A percentile compares a stretch with the other conserved stretches of the same genome.
phyloP scores from a whole-genome alignment of 2,888 invertebrate species.

The Pollenia labialis region DNA sequence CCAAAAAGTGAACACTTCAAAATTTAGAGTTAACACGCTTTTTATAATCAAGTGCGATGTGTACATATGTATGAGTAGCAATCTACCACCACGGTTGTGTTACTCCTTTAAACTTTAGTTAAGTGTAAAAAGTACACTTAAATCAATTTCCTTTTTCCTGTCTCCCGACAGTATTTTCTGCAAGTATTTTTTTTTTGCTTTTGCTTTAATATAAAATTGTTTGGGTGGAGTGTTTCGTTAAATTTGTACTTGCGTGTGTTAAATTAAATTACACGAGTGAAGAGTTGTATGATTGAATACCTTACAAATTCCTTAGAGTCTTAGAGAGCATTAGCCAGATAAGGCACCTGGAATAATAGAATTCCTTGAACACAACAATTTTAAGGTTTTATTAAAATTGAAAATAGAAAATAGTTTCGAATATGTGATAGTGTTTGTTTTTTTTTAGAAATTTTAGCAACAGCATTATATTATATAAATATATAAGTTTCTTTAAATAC shows the following conservation, averaged over 20 bases:
- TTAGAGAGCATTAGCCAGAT: not conserved
- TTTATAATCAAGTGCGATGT: not conserved
- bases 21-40: too few relatives aligned
- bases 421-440: not conserved
- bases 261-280: not conserved
- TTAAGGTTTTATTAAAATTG: not conserved
- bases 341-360: not conserved
- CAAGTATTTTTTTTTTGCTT: not conserved
- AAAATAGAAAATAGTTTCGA: not conserved
- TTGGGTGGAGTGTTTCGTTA: too few relatives aligned
- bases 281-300: not conserved
- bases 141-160: slow-evolving; percentile 60
- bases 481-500: too few relatives aligned
- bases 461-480: too few relatives aligned
- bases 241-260: too few relatives aligned
- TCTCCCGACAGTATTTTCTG: not conserved
- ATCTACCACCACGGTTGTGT: not conserved
- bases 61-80: not conserved
- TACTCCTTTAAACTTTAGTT: slow-evolving; percentile 3
- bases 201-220: not conserved
- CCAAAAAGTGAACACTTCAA: too few relatives aligned
- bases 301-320: slow-evolving; percentile 13
- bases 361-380: not conserved
- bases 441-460: too few relatives aligned
- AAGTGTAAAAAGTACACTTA: slow-evolving; percentile 48